phyloP scores from a whole-genome alignment of 2,888 invertebrate species.

The Ormyrus rosae region DNA sequence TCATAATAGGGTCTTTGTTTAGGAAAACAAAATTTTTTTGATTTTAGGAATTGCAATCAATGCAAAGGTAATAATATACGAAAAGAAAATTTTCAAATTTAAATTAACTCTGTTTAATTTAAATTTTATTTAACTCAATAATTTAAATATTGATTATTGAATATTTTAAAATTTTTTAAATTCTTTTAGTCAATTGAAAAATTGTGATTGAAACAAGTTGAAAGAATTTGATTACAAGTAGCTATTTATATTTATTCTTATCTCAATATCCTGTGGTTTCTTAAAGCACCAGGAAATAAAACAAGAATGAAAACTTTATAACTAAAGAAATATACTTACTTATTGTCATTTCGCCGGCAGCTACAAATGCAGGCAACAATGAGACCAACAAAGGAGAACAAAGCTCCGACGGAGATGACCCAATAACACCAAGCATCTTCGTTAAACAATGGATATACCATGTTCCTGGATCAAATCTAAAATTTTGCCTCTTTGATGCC shows the following conservation, averaged over 20 bases:
- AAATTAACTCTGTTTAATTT: neutral
- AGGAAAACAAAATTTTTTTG: conserved; percentile 30
- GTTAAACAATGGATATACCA: conserved; percentile 67
- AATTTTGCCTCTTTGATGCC: conserved; percentile 33
- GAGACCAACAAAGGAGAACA: conserved; percentile 77
- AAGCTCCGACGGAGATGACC: conserved; percentile 70
- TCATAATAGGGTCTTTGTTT: conserved; percentile 64
- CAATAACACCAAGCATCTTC: conserved; percentile 73
- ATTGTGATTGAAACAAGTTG: neutral
- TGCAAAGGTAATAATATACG: neutral
- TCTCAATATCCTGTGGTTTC: too few species aligned
- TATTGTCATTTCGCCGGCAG: conserved; percentile 85
- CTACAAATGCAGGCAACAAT: conserved; percentile 85
- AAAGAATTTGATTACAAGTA: neutral
- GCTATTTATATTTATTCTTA: neutral
- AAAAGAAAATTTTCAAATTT: neutral
- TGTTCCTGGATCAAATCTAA: conserved; percentile 56
- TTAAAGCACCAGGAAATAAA: too few species aligned
- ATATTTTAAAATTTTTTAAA: neutral
- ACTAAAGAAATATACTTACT: conserved; percentile 78
- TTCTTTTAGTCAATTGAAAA: neutral
- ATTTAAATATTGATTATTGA: neutral
- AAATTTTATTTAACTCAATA: neutral
- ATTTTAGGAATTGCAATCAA: neutral
- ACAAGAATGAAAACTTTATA: too few species aligned